Evolutionary conservation across 2,797 vertebrate species (phyloP).

Genomic region (Anguilla marmorata): DNA sequence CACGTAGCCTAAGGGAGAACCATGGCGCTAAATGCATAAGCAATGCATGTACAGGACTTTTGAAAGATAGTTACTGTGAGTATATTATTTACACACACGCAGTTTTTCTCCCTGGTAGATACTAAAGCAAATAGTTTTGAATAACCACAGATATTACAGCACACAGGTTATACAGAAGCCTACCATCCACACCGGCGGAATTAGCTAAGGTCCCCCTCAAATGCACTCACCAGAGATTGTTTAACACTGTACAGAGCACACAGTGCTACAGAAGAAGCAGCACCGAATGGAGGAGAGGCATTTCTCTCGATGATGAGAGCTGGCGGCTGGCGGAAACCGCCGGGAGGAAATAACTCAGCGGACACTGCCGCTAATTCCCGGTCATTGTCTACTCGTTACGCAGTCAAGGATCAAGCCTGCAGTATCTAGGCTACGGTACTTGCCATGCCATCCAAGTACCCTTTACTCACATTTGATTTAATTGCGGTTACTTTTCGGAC

Average conservation of each 20-base stretch:
- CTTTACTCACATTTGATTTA: neutral
- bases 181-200: too few relatives aligned
- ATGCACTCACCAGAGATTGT: neutral
- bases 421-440: neutral
- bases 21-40: neutral
- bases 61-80: neutral
- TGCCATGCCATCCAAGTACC: neutral
- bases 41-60: neutral
- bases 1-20: conserved; percentile 37
- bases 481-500: neutral
- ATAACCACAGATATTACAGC: neutral
- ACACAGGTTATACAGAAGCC: too few relatives aligned
- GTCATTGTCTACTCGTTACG: neutral
- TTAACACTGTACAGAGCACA: neutral
- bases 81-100: neutral
- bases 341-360: too few relatives aligned
- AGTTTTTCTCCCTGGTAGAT: neutral
- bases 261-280: too few relatives aligned
- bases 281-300: too few relatives aligned
- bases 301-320: too few relatives aligned
- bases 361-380: neutral
- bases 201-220: neutral
- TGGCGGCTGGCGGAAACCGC: too few relatives aligned
- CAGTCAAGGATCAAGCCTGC: neutral
- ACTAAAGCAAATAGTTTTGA: neutral